Percentiles rank a stretch among this genome's conserved stretches.
Conservation (phyloP, 2,888 invertebrate genomes). For the Drosophila trichaetosa region DNA sequence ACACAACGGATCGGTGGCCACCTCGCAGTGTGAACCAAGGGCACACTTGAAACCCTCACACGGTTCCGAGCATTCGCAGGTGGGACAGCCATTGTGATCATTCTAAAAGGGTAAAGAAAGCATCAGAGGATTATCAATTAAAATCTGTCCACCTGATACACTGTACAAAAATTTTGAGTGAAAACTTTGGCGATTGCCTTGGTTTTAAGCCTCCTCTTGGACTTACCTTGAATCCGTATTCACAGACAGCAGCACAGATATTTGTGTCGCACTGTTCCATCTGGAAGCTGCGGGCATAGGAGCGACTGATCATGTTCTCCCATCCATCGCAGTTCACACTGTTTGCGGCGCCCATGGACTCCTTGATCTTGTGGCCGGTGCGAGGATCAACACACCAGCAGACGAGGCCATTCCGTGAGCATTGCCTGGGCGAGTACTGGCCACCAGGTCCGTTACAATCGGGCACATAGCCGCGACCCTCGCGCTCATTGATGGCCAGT, state of each 20-base stretch:
- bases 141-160: neutral
- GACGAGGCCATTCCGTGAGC: constrained; percentile 93
- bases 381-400: constrained; percentile 94
- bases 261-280: constrained; percentile 88
- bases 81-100: constrained; percentile 89
- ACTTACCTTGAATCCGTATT: constrained; percentile 91
- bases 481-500: constrained; percentile 91
- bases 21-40: constrained; percentile 90
- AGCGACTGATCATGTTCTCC: constrained; percentile 84
- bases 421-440: constrained; percentile 90
- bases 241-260: constrained; percentile 93
- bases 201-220: fast-evolving
- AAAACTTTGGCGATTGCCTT: too few relatives aligned
- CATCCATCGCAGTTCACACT: constrained; percentile 88
- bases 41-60: constrained; percentile 91
- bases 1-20: constrained; percentile 90
- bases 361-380: constrained; percentile 91
- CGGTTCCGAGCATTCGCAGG: constrained; percentile 94
- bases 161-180: neutral
- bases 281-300: constrained; percentile 86
- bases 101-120: constrained; percentile 60
- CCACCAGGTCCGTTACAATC: constrained; percentile 90
- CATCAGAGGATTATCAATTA: neutral
- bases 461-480: constrained; percentile 93
- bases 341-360: constrained; percentile 92